phyloP scores from a whole-genome alignment of 2,113 vertebrate species.

The Camelus dromedarius region DNA sequence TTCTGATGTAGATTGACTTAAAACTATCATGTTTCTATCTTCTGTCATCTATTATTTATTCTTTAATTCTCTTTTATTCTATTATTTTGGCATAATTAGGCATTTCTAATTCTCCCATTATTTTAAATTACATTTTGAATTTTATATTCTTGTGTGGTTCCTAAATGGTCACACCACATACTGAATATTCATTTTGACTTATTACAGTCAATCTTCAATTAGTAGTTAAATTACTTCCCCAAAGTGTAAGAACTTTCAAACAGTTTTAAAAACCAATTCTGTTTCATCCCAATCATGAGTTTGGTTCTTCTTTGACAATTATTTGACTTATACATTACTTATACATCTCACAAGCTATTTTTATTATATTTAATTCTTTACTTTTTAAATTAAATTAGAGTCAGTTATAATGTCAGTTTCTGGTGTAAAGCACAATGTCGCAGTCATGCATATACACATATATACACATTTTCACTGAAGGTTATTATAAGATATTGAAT shows the following conservation, averaged over 20 bases:
- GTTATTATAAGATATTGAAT: no score
- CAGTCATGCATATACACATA: no score
- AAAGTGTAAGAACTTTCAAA: background rate
- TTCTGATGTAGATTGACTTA: background rate
- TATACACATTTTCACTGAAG: no score
- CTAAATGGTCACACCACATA: background rate
- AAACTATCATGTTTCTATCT: background rate
- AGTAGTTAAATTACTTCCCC: background rate
- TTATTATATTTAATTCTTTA: background rate
- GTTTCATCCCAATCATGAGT: background rate
- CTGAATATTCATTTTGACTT: background rate
- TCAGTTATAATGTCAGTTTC: no score
- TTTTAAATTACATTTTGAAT: background rate
- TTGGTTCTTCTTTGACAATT: background rate
- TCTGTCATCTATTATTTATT: background rate
- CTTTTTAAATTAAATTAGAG: no score
- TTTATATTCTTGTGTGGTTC: background rate
- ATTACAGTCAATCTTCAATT: background rate
- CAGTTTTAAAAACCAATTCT: background rate
- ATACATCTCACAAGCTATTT: background rate
- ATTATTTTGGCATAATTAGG: background rate
- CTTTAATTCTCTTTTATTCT: background rate
- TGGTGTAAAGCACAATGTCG: no score
- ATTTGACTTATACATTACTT: background rate
- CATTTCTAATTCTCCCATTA: background rate